These are phyloP conservation scores for Poecile montanus DNA, from an alignment of 2,797 vertebrate species.

Conservation along the genomic window DNA sequence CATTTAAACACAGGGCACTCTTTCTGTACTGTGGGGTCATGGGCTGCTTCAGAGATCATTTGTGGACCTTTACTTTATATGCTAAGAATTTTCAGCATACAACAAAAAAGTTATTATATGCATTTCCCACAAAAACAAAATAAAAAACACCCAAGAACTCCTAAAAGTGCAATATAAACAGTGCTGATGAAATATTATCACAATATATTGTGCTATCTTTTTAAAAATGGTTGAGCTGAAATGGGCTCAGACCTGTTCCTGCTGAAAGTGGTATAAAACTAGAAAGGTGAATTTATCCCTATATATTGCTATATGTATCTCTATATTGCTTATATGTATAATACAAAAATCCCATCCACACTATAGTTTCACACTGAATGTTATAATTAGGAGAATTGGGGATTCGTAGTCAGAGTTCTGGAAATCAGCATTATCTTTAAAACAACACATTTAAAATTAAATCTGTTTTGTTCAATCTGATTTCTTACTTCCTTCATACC, in stretches of 20 bases:
- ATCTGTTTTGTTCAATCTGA: not conserved
- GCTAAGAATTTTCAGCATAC: not conserved
- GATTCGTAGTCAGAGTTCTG: not conserved
- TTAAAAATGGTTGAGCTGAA: not conserved
- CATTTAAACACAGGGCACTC: not conserved
- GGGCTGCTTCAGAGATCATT: fast-evolving
- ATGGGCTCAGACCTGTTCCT: not conserved
- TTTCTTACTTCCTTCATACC: not conserved
- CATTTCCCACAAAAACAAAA: not conserved
- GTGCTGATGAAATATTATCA: not conserved
- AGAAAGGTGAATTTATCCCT: not conserved
- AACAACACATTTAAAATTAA: not conserved
- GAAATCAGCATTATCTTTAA: not conserved
- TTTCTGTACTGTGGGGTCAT: not conserved
- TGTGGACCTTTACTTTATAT: not conserved
- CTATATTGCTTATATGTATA: not conserved
- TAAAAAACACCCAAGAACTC: not conserved
- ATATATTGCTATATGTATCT: no score
- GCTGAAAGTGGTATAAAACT: not conserved
- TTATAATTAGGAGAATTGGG: not conserved
- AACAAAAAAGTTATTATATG: not conserved
- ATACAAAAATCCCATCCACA: not conserved
- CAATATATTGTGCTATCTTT: not conserved
- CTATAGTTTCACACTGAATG: not conserved
- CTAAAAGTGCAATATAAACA: not conserved